phyloP scores from a whole-genome alignment of 2,113 vertebrate genomes.

The Oostethus manadensis region DNA sequence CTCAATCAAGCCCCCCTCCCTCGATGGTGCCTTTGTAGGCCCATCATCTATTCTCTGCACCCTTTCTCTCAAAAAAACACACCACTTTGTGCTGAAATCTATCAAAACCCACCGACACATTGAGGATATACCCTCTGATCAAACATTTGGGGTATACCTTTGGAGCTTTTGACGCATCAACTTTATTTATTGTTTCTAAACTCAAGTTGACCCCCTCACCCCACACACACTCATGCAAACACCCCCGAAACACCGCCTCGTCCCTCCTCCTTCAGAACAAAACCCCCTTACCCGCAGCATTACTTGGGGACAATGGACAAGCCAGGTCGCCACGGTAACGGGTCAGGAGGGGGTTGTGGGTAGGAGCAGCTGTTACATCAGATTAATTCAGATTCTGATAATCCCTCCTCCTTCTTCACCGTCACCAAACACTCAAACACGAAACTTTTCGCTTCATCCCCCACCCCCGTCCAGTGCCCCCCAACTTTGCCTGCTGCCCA shows the following conservation, averaged over 20 bases:
- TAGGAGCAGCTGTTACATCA: slow-evolving; percentile 81
- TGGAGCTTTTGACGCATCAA: slow-evolving; percentile 4
- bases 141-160: slow-evolving; percentile 16
- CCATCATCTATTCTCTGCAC: slow-evolving; percentile 36
- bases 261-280: slow-evolving; percentile 75
- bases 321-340: slow-evolving; percentile 77
- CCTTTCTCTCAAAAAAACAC: slow-evolving; percentile 7
- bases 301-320: slow-evolving; percentile 77
- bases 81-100: slow-evolving; percentile 14
- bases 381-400: slow-evolving; percentile 82
- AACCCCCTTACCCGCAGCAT: slow-evolving; percentile 74
- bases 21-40: slow-evolving; percentile 40
- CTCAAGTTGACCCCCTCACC: slow-evolving; percentile 58
- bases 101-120: not conserved
- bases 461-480: slow-evolving; percentile 30
- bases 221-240: slow-evolving; percentile 65
- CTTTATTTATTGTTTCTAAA: slow-evolving; percentile 48
- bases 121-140: not conserved
- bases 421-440: slow-evolving; percentile 58
- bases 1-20: slow-evolving; percentile 61
- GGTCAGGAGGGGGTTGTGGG: slow-evolving; percentile 69
- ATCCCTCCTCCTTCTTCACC: slow-evolving; percentile 71
- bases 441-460: slow-evolving; percentile 53
- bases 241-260: slow-evolving; percentile 51
- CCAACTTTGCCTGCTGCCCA: slow-evolving; percentile 49